Evolutionary conservation across 2,113 vertebrate species (phyloP), one percentile per base, ranked within the genome.

Genomic region (Ovis canadensis): DNA sequence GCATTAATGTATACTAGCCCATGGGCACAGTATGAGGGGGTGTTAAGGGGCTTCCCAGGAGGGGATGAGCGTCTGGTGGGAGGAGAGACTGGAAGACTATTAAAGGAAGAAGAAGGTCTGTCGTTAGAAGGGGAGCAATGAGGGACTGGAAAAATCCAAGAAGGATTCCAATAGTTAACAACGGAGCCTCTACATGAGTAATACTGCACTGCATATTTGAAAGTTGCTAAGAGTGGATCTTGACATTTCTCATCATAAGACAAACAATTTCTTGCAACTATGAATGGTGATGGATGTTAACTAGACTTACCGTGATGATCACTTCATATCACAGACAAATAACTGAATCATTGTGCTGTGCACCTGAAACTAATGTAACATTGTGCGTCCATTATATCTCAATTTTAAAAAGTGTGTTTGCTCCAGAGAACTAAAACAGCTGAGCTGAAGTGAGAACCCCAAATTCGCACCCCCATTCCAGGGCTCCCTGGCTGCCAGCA

Each of bases 11-110:
- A 3, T 78, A 7, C 17, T 13, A 33, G 62, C n/a, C 57, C 9
- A 6, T 1, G 1, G 45, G 71, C 23, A 4, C 84, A 19, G 16
- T 2, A 11, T 0, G 31, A 29, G 40, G 14, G 10, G 15, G 1
- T 1, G 31, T 19, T 17, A 50, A 54, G 77, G 40, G 33, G 19
- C 23, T 48, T 57, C 31, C 9, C 4, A 1, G 5, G 60, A 81
- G 9, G 6, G 48, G 50, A 25, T 2, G 19, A 7, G 45, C 8
- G 1, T 48, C 86, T 23, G 31, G 6, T 25, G 31, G 13, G 60
- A 91, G 16, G 27, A 82, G 25, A 9, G 40, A 33, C 25, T 52
- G 31, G 48, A 16, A 25, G 1, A 94, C 48, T 64, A 80, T 60
- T 11, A n/a, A 95, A 74, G 67, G 43, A 62, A 91, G 31, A 45